Evolutionary conservation across 30 jellyfish, hydroid and myxozoan species (phyloP), one percentile per base, ranked within the genome.

Genomic region (Aurelia aurita): DNA sequence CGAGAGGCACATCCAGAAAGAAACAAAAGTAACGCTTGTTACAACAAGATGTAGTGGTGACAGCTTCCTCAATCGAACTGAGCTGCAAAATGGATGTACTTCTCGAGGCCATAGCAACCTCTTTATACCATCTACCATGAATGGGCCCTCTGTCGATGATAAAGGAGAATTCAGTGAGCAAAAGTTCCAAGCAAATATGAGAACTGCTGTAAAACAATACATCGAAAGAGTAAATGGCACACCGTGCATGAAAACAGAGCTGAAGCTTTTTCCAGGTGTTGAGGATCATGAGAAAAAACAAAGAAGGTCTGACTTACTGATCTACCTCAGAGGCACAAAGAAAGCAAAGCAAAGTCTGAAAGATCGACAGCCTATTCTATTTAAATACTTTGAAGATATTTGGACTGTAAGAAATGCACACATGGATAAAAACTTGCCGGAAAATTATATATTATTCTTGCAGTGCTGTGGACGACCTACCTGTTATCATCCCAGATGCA

Each of bases 41-140:
- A 29, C 80, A 2, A 27, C 62, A 21, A 69, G 80, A 69, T 35
- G 61, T 72, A 69, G 80, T 69, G 80, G 80, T 1, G 80, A 35
- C 3, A 29, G 62, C 34, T 69, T 19, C 15, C 61, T 69, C 2
- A 69, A 69, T 69, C 62, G 20, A 27, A 31, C 44, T 21, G 80
- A 69, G 7, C 44, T 69, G 61, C 27, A 19, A 31, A 69, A 69
- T 35, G 80, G 80, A 18, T 32, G 62, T 20, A 69, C 44, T 18
- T 66, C 80, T 1, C 59, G 29, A 29, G 80, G 49, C 28, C 80
- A 69, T 43, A 69, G 80, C 61, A 35, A 43, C 80, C 34, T 69
- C 29, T 43, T 69, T 43, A 69, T 69, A 27, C 80, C 65, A 29
- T 69, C 80, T 19, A 69, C 80, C 32, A 19, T 32, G 62, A 35